Percentiles rank a stretch among this genome's conserved stretches.
Conservation (phyloP, 23 tunicate genomes). For the Trididemnum miniatum region DNA sequence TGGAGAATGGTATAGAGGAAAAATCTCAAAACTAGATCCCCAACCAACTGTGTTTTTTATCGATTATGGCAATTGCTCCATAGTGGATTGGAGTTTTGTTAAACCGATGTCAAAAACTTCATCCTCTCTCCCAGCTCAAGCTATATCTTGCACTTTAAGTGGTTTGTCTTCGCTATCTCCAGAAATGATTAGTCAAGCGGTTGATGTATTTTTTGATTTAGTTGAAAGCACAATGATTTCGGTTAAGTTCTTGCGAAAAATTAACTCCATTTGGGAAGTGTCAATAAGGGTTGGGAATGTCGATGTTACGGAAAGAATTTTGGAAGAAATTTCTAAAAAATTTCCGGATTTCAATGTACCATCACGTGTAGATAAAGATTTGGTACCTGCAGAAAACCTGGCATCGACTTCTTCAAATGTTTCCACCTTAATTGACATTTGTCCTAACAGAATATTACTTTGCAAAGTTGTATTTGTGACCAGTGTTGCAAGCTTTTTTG, state of each 20-base stretch:
- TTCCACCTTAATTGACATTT: background rate
- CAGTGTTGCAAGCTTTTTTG: background rate
- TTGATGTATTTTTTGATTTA: background rate
- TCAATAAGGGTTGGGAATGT: background rate
- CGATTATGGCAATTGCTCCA: conserved; percentile 73
- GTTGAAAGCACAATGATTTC: background rate
- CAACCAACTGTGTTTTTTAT: conserved; percentile 43
- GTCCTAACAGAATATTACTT: background rate
- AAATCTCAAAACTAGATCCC: background rate
- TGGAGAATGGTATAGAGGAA: conserved; percentile 74
- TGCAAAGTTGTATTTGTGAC: background rate
- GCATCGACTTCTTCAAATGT: background rate
- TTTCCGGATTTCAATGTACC: background rate
- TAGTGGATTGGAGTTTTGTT: conserved; percentile 14
- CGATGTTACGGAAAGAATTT: conserved; percentile 13
- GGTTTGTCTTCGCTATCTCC: background rate
- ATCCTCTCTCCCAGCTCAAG: conserved; percentile 34
- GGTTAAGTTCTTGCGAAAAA: background rate
- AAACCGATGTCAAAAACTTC: conserved; percentile 25
- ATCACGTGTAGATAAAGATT: background rate
- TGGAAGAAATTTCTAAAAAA: background rate
- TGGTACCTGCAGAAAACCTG: background rate
- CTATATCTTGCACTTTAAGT: conserved; percentile 35
- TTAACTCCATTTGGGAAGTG: conserved; percentile 3
- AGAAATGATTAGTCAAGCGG: background rate